Evolutionary conservation across 2,888 invertebrate genomes (phyloP), one percentile per base, ranked within the genome.

Genomic region (Cylindroiulus punctatus): DNA sequence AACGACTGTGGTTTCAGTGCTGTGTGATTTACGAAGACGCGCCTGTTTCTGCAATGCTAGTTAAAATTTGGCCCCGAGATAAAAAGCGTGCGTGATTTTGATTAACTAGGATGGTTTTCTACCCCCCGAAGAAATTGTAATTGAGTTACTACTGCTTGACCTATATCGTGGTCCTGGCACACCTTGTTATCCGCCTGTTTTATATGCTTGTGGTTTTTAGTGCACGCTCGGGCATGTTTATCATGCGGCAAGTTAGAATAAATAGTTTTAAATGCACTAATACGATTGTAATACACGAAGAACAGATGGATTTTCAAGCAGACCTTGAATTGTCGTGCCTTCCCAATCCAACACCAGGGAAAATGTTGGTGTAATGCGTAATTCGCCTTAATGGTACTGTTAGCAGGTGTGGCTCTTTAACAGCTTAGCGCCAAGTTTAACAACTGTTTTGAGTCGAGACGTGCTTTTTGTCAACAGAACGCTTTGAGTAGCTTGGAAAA

Each of bases 131-230:
- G 65, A 65, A 52, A 65, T 65, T 65, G 65, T 65, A 65, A 65
- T 65, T 65, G 65, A 65, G 65, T 65, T 65, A 65, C 65, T 65
- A 65, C 65, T 65, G 65, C 26, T 26, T 65, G 65, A 65, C 65
- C 65, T 65, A 65, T 65, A 65, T 65, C 65, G 65, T 65, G 65
- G 26, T 22, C 65, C 65, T 26, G 65, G 65, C 65, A 65, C 65
- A 65, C 65, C 65, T 65, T 65, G 19, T 65, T 65, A 65, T 65
- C 65, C 65, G 19, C 26, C 65, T 65, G 65, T 65, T 65, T 65
- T 26, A 7, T 65, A 26, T 65, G 22, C 65, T 65, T 26, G 65
- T n/a, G 65, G 22, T 26, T 65, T 65, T 65, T 26, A 65, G 8
- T 65, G 65, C 65, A 5, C 65, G 65, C 2, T 26, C 65, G 26